Evolutionary conservation across 2,113 vertebrate species (phyloP).

Genomic region (Petromus typicus): DNA sequence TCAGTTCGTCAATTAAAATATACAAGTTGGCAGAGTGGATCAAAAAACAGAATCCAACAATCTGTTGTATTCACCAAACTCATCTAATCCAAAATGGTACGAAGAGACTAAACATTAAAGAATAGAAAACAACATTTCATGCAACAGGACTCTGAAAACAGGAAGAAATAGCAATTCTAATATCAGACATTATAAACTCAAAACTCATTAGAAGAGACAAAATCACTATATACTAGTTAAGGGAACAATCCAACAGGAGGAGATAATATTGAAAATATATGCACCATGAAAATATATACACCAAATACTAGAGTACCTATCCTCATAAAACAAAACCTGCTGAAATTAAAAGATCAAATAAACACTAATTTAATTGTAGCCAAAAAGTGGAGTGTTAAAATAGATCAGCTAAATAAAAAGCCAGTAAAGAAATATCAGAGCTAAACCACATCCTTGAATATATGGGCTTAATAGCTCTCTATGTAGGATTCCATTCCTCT

Average conservation of each 20-base stretch:
- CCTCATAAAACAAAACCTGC: not conserved
- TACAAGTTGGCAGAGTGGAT: not conserved
- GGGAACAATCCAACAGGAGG: not conserved
- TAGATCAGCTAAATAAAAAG: not conserved
- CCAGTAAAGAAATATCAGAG: not conserved
- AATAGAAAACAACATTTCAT: not conserved
- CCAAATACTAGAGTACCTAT: not conserved
- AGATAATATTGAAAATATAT: not conserved
- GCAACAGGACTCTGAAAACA: not conserved
- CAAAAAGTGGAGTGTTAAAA: not conserved
- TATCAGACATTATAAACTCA: not conserved
- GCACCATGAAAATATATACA: not conserved
- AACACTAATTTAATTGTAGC: not conserved
- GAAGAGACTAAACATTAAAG: not conserved
- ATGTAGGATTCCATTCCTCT: not conserved
- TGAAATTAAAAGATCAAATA: not conserved
- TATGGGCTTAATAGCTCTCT: not conserved
- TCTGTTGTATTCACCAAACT: not conserved
- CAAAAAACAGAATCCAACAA: not conserved
- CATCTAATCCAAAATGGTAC: not conserved
- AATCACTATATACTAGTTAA: not conserved
- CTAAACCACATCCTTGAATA: not conserved
- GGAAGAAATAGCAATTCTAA: not conserved
- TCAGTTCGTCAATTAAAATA: not conserved
- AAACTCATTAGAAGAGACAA: not conserved